These are phyloP conservation scores for Sebastiscus albofasciatus DNA, from an alignment of 2,797 vertebrate genomes.

Conservation along the genomic window DNA sequence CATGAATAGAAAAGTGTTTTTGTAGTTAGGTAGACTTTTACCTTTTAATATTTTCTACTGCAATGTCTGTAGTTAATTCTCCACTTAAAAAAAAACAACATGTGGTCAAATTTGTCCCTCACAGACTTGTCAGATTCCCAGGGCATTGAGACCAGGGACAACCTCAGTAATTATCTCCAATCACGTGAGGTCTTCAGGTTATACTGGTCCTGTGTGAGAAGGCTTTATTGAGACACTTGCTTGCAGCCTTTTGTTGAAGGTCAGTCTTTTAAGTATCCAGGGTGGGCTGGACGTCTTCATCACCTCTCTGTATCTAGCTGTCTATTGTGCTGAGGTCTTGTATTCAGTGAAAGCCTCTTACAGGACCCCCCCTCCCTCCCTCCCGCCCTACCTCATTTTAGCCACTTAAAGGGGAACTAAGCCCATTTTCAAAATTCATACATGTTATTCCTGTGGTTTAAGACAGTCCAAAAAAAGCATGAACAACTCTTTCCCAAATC, in stretches of 20 bases:
- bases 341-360: conserved; percentile 67
- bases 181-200: conserved; percentile 8
- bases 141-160: not conserved
- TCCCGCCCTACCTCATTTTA: conserved; percentile 36
- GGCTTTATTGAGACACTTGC: conserved; percentile 45
- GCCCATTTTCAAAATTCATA: no score
- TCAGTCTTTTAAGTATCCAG: conserved; percentile 64
- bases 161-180: conserved; percentile 23
- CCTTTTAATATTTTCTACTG: not conserved
- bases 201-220: conserved; percentile 20
- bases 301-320: conserved; percentile 49
- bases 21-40: not conserved
- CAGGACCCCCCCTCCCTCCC: conserved; percentile 38
- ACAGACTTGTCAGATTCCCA: not conserved
- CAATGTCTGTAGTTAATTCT: not conserved
- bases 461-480: no score
- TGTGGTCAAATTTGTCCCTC: not conserved
- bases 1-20: not conserved
- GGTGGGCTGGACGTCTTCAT: conserved; percentile 73
- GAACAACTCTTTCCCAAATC: no score
- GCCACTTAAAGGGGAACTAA: conserved; percentile 12
- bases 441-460: no score
- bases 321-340: conserved; percentile 52
- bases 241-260: conserved; percentile 50
- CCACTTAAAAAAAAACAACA: not conserved